These are phyloP conservation scores for Drosophila pseudoananassae DNA, from an alignment of 1,140 invertebrate genomes.

Conservation along the genomic window DNA sequence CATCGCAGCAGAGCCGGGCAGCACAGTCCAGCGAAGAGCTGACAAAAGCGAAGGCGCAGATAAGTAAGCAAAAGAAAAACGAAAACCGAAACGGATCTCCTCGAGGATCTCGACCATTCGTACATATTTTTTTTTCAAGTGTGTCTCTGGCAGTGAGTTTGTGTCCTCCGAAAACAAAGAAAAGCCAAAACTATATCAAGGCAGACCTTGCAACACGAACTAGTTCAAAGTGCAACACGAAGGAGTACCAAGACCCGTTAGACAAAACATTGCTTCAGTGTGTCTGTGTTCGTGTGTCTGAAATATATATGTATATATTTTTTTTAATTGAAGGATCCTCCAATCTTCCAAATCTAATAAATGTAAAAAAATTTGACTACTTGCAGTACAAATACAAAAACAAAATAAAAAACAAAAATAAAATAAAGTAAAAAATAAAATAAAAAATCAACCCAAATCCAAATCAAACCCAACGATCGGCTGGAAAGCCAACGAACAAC, in stretches of 20 bases:
- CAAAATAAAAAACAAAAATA: conserved; percentile 32
- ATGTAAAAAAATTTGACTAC: conserved; percentile 41
- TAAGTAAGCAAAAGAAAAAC: conserved; percentile 60
- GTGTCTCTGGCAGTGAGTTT: conserved; percentile 7
- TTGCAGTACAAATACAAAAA: conserved; percentile 62
- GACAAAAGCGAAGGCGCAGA: conserved; percentile 62
- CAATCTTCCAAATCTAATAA: conserved; percentile 12
- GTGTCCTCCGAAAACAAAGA: not conserved
- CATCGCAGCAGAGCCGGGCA: conserved; percentile 18
- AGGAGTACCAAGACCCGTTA: conserved; percentile 27
- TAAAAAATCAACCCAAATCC: conserved; percentile 31
- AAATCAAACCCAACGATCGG: conserved; percentile 33
- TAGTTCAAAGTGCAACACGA: not conserved
- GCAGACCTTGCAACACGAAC: conserved; percentile 19
- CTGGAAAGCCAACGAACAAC: conserved; percentile 55
- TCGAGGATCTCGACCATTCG: conserved; percentile 12
- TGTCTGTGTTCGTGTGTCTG: conserved; percentile 27
- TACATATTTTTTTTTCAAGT: conserved; percentile 32
- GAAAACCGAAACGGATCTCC: conserved; percentile 20
- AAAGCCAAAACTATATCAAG: not conserved
- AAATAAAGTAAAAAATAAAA: conserved; percentile 18
- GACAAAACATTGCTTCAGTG: not conserved
- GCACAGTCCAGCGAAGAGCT: conserved; percentile 41
- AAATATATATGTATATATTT: too few relatives aligned
- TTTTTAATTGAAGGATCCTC: not conserved